Evolutionary conservation across 2,113 vertebrate species (phyloP).

Genomic region (Carollia perspicillata): DNA sequence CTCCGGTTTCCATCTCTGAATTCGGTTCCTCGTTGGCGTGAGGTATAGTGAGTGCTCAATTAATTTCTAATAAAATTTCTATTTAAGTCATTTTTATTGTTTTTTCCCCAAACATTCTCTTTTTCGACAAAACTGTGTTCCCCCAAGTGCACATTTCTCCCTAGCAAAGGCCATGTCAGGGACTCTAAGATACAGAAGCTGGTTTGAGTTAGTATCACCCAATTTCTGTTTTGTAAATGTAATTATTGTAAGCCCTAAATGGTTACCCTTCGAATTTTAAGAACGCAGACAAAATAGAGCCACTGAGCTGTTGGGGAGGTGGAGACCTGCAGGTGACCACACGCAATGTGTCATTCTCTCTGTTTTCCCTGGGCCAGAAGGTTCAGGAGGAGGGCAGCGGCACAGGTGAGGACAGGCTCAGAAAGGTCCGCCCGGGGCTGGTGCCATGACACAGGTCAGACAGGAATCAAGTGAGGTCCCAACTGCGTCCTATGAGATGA

Average conservation of each 20-base stretch:
- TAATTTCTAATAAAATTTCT: neutral
- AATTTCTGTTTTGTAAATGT: slow-evolving; percentile 1
- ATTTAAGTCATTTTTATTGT: neutral
- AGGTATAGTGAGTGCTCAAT: neutral
- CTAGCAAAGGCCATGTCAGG: neutral
- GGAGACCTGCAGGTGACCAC: neutral
- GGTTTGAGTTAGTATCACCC: neutral
- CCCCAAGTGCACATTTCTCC: neutral
- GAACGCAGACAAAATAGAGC: neutral
- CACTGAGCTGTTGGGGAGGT: neutral
- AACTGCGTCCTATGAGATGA: neutral
- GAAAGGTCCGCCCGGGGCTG: fast-evolving
- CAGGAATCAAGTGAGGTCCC: neutral
- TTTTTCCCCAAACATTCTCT: neutral
- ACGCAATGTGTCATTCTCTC: fast-evolving
- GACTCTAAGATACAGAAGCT: neutral
- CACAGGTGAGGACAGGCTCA: fast-evolving
- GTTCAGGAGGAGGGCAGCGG: no score
- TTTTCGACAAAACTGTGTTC: neutral
- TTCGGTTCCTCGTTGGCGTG: neutral
- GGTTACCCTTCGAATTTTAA: neutral
- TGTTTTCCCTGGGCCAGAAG: neutral
- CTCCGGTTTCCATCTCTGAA: neutral
- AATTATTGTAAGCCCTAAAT: neutral
- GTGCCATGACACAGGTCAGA: neutral